Conservation (phyloP, 2,888 invertebrate species). For the Lithophane leautieri region DNA sequence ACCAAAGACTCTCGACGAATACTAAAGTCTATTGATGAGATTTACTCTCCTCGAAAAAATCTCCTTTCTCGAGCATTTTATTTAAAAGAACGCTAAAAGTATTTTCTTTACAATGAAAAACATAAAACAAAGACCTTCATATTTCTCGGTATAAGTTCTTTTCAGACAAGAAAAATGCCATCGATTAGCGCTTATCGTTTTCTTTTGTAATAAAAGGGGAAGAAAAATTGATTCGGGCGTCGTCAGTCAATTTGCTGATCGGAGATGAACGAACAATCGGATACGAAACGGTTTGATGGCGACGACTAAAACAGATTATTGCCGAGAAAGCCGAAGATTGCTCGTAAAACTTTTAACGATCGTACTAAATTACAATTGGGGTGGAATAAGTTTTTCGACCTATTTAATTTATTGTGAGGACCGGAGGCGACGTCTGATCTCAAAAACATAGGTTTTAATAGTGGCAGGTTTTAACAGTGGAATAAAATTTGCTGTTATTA, state of each 20-base stretch:
- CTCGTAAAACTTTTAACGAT: constrained; percentile 85
- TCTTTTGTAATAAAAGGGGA: constrained; percentile 68
- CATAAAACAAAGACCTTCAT: constrained; percentile 62
- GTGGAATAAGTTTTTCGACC: constrained; percentile 79
- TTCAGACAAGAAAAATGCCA: constrained; percentile 63
- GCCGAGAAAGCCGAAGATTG: constrained; percentile 80
- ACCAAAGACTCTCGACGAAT: constrained; percentile 35
- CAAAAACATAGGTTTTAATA: constrained; percentile 69
- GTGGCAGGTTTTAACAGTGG: constrained; percentile 47
- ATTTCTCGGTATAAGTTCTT: constrained; percentile 56
- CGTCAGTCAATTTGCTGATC: constrained; percentile 76
- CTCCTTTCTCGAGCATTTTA: constrained; percentile 30
- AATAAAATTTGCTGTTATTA: constrained; percentile 62
- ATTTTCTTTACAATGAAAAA: constrained; percentile 43
- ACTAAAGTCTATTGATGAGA: constrained; percentile 45
- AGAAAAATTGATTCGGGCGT: constrained; percentile 73
- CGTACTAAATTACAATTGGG: constrained; percentile 82
- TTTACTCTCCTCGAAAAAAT: constrained; percentile 28
- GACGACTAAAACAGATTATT: constrained; percentile 81
- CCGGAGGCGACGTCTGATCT: constrained; percentile 68
- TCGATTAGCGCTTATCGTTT: constrained; percentile 69
- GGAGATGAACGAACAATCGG: constrained; percentile 72
- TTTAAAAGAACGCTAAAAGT: constrained; percentile 42
- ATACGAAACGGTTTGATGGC: constrained; percentile 74
- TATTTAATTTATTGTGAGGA: constrained; percentile 79